Conservation (phyloP, 2,797 vertebrate species). For the Miichthys miiuy region DNA sequence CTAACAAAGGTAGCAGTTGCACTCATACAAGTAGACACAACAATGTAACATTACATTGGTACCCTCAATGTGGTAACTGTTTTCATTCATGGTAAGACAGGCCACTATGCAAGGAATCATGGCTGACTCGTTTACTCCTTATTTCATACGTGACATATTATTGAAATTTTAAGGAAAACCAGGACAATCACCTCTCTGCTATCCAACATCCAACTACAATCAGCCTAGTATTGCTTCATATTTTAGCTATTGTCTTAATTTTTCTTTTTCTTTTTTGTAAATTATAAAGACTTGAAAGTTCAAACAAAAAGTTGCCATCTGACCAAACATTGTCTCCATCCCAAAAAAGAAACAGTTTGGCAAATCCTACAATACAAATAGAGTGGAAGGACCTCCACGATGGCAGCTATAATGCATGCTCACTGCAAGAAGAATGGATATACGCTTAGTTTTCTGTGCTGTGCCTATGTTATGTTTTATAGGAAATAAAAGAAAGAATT, state of each 20-base stretch:
- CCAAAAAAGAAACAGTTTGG: constrained; percentile 33
- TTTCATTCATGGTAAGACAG: constrained; percentile 11
- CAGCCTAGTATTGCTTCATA: constrained; percentile 45
- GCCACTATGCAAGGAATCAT: constrained; percentile 11
- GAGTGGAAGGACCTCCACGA: not conserved
- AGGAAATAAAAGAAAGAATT: not conserved
- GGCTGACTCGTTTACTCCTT: not conserved
- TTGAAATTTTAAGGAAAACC: constrained; percentile 6
- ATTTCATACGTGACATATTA: not conserved
- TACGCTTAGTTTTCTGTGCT: not conserved
- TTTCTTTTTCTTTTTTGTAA: not conserved
- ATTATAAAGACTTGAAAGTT: constrained; percentile 18
- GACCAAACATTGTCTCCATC: constrained; percentile 23
- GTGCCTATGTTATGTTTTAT: constrained; percentile 3
- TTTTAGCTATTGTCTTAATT: constrained; percentile 14
- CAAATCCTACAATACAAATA: constrained; percentile 33
- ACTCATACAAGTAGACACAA: constrained; percentile 1
- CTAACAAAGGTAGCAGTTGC: constrained; percentile 33
- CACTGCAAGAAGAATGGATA: constrained; percentile 1
- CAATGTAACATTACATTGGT: not conserved
- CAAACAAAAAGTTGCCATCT: constrained; percentile 18
- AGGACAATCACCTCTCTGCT: not conserved
- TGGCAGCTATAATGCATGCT: not conserved
- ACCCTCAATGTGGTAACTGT: constrained; percentile 7
- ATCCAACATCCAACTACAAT: not conserved